Conservation (phyloP, 1,140 invertebrate species). For the Bombus polaris region DNA sequence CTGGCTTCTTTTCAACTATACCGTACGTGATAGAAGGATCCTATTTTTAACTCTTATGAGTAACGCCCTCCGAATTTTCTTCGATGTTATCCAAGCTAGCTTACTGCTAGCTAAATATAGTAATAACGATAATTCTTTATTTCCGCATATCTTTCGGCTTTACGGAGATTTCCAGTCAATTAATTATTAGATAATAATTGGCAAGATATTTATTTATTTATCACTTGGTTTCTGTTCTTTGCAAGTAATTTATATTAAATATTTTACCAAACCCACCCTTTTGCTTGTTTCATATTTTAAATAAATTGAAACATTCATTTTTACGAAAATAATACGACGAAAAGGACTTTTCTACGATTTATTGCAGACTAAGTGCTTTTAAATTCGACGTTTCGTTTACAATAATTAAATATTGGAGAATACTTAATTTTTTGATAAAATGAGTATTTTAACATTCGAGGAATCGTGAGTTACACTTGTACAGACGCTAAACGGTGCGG, state of each 20-base stretch:
- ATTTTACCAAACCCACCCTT: background rate
- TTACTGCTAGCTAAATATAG: background rate
- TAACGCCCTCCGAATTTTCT: conserved; percentile 72
- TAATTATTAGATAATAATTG: conserved; percentile 26
- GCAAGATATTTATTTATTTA: background rate
- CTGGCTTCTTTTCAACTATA: conserved; percentile 66
- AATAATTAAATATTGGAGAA: background rate
- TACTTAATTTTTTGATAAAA: background rate
- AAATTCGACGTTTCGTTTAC: background rate
- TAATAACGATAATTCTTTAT: no score
- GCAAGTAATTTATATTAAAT: background rate
- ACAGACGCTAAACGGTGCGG: background rate
- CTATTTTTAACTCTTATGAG: conserved; percentile 68
- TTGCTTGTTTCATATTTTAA: background rate
- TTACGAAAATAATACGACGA: background rate
- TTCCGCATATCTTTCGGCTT: no score
- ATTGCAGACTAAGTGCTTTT: background rate
- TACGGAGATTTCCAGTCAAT: no score
- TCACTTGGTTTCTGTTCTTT: background rate
- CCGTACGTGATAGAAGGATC: conserved; percentile 43
- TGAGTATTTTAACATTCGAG: background rate
- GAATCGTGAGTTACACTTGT: background rate
- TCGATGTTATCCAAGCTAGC: conserved; percentile 1
- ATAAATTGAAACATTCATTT: background rate
- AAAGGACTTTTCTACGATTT: background rate